Base-by-base conservation (phyloP, 2,113 vertebrate species). In the Pantherophis guttatus region DNA sequence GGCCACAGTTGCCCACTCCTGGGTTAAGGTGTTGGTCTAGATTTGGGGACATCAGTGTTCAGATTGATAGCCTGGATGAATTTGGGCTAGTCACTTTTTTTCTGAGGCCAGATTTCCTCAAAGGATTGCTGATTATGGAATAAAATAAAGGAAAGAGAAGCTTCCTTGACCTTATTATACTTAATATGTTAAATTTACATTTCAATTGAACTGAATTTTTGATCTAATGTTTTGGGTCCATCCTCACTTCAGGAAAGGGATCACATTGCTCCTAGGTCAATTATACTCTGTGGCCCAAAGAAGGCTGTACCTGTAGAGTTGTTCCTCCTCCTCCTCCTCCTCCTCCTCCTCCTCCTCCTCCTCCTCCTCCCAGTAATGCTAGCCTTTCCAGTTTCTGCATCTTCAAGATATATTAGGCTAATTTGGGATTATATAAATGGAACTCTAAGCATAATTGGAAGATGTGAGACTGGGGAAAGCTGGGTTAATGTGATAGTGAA, bases 271-370 rank as follows among this genome's bases (percentile, higher is more conserved):
- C 17, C 17, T 19, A 81, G 7, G 17, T 39, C 33, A 44, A 44
- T 81, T 81, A 44, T 81, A 44, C 19, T 81, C 75, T 81, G 75
- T 21, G n/a, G 75, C 33, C 17, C 75, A 44, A 44, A 81, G 8
- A 21, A 44, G 17, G 7, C 75, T 21, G 7, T 21, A 9, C 17
- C 75, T 81, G 17, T 17, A 9, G 17, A 15, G 6, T 75, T 39
- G 11, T 62, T 62, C 9, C 11, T 3, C 9, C 3, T 0, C 65
- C 11, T 3, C 9, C 3, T 0, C 65, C 39, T 39, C 39, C 39
- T 3, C 9, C 3, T 0, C 65, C 29, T 33, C 65, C n/a, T 5
- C 29, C n/a, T 8, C n/a, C n/a, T 3, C 9, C 3, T 0, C 65
- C 29, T 33, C 65, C n/a, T 5, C 29, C n/a, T 8, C n/a, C n/a